A percentile compares a stretch with the other conserved stretches of the same genome.
Evolutionary conservation across 1,140 invertebrate species (phyloP).

Genomic region (Pseudomyrmex gracilis): DNA sequence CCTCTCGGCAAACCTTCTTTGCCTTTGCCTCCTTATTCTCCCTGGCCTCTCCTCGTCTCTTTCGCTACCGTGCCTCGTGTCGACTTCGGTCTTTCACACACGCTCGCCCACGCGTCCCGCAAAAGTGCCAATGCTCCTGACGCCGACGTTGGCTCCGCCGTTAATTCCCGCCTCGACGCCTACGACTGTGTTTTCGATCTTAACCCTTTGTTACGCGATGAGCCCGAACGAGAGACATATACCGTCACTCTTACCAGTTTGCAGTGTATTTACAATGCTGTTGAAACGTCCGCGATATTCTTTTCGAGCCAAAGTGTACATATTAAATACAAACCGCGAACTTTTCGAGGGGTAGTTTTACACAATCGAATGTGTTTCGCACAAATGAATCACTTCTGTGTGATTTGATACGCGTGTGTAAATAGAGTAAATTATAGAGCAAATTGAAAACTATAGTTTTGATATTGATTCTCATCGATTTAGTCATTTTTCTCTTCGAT

Average conservation of each 20-base stretch:
- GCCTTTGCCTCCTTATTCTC: conserved; percentile 7
- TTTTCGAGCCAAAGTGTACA: not conserved
- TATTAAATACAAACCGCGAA: too few species aligned
- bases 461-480: too few species aligned
- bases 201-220: conserved; percentile 50
- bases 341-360: too few species aligned
- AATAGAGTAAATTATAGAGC: too few species aligned
- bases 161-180: conserved; percentile 53
- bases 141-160: conserved; percentile 19
- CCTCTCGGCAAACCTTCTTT: conserved; percentile 56
- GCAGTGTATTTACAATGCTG: conserved; percentile 28
- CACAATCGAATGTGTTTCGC: too few species aligned
- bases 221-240: conserved; percentile 29
- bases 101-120: conserved; percentile 40
- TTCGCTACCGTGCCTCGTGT: conserved; percentile 25
- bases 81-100: conserved; percentile 32
- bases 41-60: not conserved
- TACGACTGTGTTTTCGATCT: conserved; percentile 45
- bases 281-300: conserved; percentile 1
- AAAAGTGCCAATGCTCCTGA: conserved; percentile 57
- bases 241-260: conserved; percentile 15
- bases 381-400: too few species aligned
- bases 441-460: too few species aligned
- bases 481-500: too few species aligned
- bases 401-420: too few species aligned